Conservation (phyloP, 2,113 vertebrate genomes). For the Gymnobelideus leadbeateri region DNA sequence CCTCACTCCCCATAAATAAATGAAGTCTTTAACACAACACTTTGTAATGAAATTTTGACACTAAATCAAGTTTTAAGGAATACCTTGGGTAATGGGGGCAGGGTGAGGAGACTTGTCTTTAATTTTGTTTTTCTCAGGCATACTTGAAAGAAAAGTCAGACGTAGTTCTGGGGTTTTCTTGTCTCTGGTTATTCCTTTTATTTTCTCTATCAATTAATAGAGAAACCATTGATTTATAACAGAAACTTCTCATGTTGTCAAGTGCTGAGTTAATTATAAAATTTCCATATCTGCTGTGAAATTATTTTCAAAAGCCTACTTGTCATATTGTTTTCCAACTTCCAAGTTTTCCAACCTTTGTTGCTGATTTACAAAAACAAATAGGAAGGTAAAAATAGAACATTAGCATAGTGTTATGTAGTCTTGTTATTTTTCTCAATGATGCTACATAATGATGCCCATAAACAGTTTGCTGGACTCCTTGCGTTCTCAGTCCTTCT, state of each 20-base stretch:
- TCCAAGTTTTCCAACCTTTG: neutral
- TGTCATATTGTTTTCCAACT: neutral
- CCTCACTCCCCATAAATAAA: neutral
- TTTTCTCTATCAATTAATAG: neutral
- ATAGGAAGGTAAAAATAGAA: neutral
- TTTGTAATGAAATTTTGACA: neutral
- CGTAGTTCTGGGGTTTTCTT: neutral
- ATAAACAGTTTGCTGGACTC: neutral
- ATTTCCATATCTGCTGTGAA: neutral
- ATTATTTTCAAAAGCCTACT: neutral
- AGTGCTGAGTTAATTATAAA: neutral
- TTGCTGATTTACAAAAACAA: neutral
- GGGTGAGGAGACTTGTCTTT: neutral
- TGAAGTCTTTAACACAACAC: neutral
- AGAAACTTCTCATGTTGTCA: neutral
- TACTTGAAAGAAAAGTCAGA: neutral
- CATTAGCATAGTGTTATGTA: neutral
- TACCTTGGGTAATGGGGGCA: neutral
- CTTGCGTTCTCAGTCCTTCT: constrained; percentile 12
- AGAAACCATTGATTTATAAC: neutral
- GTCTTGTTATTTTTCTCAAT: neutral
- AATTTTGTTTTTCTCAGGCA: neutral
- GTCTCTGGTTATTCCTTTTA: neutral
- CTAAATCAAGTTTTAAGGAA: neutral
- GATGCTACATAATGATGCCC: neutral